Percentiles rank a stretch among this genome's conserved stretches.
Evolutionary conservation across 1,140 invertebrate species (phyloP).

Genomic region (Drosophila ambigua): DNA sequence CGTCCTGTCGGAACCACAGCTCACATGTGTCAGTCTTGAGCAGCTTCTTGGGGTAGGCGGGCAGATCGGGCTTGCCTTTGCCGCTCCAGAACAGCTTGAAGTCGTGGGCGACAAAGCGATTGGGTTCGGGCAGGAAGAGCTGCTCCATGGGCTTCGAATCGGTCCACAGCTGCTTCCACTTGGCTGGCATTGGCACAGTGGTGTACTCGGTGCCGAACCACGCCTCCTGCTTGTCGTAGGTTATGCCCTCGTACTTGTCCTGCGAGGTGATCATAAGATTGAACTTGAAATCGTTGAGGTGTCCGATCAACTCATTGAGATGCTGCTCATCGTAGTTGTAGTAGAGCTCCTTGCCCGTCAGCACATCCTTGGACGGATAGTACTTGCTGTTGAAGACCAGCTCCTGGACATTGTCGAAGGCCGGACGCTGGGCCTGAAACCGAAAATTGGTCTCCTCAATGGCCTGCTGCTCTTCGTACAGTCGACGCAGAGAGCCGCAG

Average conservation of each 20-base stretch:
- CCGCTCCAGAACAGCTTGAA: slow-evolving; percentile 87
- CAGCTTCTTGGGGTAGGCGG: slow-evolving; percentile 87
- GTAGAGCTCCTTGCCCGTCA: slow-evolving; percentile 90
- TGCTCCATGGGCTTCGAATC: slow-evolving; percentile 85
- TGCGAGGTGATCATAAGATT: slow-evolving; percentile 89
- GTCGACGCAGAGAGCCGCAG: slow-evolving; percentile 84
- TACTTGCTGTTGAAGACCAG: slow-evolving; percentile 92
- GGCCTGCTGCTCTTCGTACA: slow-evolving; percentile 84
- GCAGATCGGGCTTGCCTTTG: slow-evolving; percentile 61
- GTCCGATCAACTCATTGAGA: slow-evolving; percentile 87
- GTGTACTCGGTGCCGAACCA: slow-evolving; percentile 85
- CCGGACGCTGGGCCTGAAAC: slow-evolving; percentile 88
- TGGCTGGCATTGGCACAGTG: slow-evolving; percentile 85
- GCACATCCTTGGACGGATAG: slow-evolving; percentile 90
- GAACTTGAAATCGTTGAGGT: slow-evolving; percentile 89
- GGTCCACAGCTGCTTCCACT: slow-evolving; percentile 87
- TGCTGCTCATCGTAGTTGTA: slow-evolving; percentile 91
- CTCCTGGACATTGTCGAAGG: slow-evolving; percentile 91
- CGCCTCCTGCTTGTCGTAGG: slow-evolving; percentile 87
- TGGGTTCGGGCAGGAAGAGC: slow-evolving; percentile 90
- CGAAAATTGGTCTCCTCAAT: slow-evolving; percentile 90
- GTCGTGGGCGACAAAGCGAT: slow-evolving; percentile 92
- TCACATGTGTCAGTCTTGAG: slow-evolving; percentile 87
- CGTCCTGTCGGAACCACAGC: slow-evolving; percentile 94
- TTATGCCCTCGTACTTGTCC: slow-evolving; percentile 85